Percentiles rank a stretch among this genome's conserved stretches.
Evolutionary conservation across 2,113 vertebrate species (phyloP).

Genomic region (Jacana jacana): DNA sequence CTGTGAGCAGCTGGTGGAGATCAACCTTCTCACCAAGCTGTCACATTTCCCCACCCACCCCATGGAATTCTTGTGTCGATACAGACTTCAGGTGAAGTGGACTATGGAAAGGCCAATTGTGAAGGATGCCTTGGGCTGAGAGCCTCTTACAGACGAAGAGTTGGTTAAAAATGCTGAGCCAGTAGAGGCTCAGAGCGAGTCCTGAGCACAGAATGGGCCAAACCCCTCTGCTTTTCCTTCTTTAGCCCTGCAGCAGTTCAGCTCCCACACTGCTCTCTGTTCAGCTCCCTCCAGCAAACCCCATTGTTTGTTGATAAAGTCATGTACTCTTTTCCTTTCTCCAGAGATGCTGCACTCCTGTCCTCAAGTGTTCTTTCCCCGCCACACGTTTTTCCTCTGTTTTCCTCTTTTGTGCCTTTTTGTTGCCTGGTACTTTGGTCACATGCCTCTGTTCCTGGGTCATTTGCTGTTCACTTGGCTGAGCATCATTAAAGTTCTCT

Average conservation of each 20-base stretch:
- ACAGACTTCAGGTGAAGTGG: constrained; percentile 54
- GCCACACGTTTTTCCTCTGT: background rate
- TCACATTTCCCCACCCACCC: constrained; percentile 77
- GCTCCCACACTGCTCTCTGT: background rate
- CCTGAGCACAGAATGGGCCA: background rate
- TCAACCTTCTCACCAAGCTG: constrained; percentile 67
- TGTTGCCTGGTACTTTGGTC: background rate
- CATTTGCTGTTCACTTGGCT: background rate
- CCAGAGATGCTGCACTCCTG: background rate
- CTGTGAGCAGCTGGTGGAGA: constrained; percentile 71
- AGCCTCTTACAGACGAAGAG: background rate
- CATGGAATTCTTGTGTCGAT: constrained; percentile 32
- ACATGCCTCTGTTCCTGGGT: background rate
- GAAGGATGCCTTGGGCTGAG: background rate
- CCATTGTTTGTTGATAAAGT: no score
- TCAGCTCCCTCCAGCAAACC: background rate
- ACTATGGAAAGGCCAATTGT: no score
- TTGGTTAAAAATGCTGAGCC: background rate
- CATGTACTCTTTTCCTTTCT: background rate
- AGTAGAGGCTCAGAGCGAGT: background rate
- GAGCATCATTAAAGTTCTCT: background rate
- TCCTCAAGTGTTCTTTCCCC: background rate
- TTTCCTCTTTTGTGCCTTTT: background rate
- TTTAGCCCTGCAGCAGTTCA: background rate
- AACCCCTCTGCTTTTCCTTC: background rate